Evolutionary conservation across 2,113 vertebrate species (phyloP), one percentile per base, ranked within the genome.

Genomic region (Electrona antarctica): DNA sequence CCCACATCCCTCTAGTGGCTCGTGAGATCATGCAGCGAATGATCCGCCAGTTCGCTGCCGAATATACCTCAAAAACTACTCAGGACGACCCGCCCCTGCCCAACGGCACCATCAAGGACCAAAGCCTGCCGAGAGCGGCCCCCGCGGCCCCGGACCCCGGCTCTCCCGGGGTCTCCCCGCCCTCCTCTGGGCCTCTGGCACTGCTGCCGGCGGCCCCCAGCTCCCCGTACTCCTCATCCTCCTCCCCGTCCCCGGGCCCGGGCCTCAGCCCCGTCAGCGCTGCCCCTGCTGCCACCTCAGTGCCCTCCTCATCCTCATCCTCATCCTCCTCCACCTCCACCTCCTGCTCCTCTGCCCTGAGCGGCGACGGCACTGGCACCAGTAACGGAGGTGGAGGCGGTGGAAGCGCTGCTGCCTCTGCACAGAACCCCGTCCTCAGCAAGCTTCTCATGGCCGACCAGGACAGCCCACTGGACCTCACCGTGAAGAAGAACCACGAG

Each of bases 61-160:
- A 99, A 99, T 99, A 98, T 99, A 99, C 98, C 97, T 99, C 97
- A 98, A 98, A 99, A 96, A 98, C 93, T 95, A 96, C 97, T 98
- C 97, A 99, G 97, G 97, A 98, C 94, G 95, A 96, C 94, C 93
- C 95, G 89, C 96, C 94, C 93, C 95, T 93, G 94, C 95, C 95
- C 95, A 97, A 98, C 95, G 96, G 96, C 95, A 78, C 59, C 84
- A 97, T 95, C 95, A 98, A 98, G 96, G 97, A 99, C 97, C 97
- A 98, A 98, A 98, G 96, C 94, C 95, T 96, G 94, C 94, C 95
- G 90, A 97, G 95, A 96, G 94, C 92, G 90, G 93, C 94, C 94
- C 94, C 94, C 91, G 94, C 94, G 90, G 89, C 93, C 89, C 75
- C 64, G 51, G 77, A 83, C 74, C 83, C 81, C 1, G 55, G 66